Base-by-base conservation (phyloP, 35 echinoderm and acorn worm genomes). In the Apostichopus californicus region DNA sequence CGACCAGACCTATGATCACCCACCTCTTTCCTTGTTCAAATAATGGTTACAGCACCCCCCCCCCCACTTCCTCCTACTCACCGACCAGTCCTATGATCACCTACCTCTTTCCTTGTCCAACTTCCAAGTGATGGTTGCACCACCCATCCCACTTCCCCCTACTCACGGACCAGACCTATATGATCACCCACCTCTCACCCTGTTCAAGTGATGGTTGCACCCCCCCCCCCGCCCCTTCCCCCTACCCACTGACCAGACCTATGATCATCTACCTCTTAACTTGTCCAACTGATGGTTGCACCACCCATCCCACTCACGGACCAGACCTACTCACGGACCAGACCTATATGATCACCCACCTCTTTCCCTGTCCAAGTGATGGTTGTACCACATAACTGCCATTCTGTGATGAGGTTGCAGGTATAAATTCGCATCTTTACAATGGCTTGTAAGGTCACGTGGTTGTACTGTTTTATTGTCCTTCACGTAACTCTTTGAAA, bases 321-420 rank as follows among this genome's bases (percentile, higher is more conserved):
- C 24, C 24, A 25, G 24, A 25, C 28, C 28, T 34, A 34, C 28
- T 34, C 55, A 71, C 71, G 1, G 18, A 90, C 52, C n/a, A 90
- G 8, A 34, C 5, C 22, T 34, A 34, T 34, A 25, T 75, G 23
- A 86, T 87, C 54, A 12, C 85, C 64, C 56, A 95, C 90, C 91
- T 81, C 70, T 93, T 65, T 86, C 77, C 18, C 92, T 65, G 77
- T 97, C 92, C 1, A 97, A 9, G 61, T 79, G 57, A 23, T 97
- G 93, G 56, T 97, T 97, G 80, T 97, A 97, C 96, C 96, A 97
- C 91, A 97, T 90, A 28, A 97, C 91, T 90, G 93, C 93, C 81
- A 93, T 97, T 0, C 93, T 81, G 22, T 95, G 94, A n/a, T 92
- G 86, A 13, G 96, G 96, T 88, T 90, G 61, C 59, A 97, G 73